Evolutionary conservation across 2,888 invertebrate genomes (phyloP), one percentile per base, ranked within the genome.

Genomic region (Coremacera marginata): DNA sequence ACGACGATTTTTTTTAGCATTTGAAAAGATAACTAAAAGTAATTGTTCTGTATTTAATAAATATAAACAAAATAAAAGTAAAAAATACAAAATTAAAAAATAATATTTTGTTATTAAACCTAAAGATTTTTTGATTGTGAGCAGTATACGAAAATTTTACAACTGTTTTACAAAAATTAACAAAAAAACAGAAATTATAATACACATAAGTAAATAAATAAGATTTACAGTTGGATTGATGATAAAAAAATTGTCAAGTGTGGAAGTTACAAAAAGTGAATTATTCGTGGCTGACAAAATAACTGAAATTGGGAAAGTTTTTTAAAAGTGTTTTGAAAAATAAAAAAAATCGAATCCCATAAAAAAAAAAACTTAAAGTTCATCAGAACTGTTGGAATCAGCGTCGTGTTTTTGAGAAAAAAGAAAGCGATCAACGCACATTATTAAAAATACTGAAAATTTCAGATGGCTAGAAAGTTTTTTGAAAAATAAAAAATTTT

Each of bases 401-500:
- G 16, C 16, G 51, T 16, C 51, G 7, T 51, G 3, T 51, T n/a
- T n/a, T n/a, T 51, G 16, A n/a, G 8, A 19, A 52, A 16, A 52
- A 8, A 5, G 5, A 52, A 52, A 16, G 8, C n/a, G 4, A n/a
- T 5, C 3, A 16, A 52, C 16, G 4, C 7, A 3, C 8, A 8
- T 16, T 52, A 5, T 52, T 5, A 16, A n/a, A 52, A 52, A 5
- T 52, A 49, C 51, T 51, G 14, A 49, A 5, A 25, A 11, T n/a
- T 34, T 25, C 2, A 9, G 5, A 31, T 31, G 3, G 31, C 44
- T 31, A 62, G n/a, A 71, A 37, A 63, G 62, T 51, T 70, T 51
- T 27, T 52, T 52, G 2, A 25, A 55, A 31, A 55, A 55, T 14
- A 63, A 75, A 75, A 62, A 74, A 78, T 70, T 65, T n/a, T n/a